These are phyloP conservation scores for Connochaetes taurinus DNA, from an alignment of 2,113 vertebrate genomes.

Conservation along the genomic window DNA sequence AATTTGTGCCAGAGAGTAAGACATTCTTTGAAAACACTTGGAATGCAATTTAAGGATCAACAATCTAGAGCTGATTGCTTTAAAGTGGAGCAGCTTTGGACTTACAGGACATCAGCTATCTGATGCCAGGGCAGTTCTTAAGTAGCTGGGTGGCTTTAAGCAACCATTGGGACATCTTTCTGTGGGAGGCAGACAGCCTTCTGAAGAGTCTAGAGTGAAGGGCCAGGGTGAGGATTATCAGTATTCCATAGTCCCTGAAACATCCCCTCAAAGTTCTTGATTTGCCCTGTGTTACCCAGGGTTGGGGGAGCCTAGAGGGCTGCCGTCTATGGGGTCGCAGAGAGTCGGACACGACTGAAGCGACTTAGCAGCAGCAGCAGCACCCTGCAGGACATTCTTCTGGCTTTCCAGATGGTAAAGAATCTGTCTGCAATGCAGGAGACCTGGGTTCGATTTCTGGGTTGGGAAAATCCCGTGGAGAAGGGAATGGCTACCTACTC, in stretches of 20 bases:
- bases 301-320: too few relatives aligned
- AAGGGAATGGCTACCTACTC: background rate
- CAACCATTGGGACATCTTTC: background rate
- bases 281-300: background rate
- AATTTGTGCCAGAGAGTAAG: background rate
- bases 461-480: background rate
- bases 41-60: background rate
- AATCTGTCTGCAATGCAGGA: background rate
- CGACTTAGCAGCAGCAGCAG: too few relatives aligned
- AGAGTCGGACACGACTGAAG: too few relatives aligned
- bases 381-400: background rate
- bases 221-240: background rate
- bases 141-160: background rate
- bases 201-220: background rate
- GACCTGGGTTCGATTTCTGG: background rate
- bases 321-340: too few relatives aligned
- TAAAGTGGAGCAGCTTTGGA: background rate
- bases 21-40: background rate
- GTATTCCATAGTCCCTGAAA: background rate
- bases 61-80: background rate
- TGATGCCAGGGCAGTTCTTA: background rate
- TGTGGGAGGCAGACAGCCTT: background rate
- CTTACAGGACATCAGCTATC: background rate
- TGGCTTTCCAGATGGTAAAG: background rate
- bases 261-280: background rate